Percentiles rank a stretch among this genome's conserved stretches.
These are phyloP conservation scores for Eristalis tenax DNA, from an alignment of 2,888 invertebrate species.

Conservation along the genomic window DNA sequence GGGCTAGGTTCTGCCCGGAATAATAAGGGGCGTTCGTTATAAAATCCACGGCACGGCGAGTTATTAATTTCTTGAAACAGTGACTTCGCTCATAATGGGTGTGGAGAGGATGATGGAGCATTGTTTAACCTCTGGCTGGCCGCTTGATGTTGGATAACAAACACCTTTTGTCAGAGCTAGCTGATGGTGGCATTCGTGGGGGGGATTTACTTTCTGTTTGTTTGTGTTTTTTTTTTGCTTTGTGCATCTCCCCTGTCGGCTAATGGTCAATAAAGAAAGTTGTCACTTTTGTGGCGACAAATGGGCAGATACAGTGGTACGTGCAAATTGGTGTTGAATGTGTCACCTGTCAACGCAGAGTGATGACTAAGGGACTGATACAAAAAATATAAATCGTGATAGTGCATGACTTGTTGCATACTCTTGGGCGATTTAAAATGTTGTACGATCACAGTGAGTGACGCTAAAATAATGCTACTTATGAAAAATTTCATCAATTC, in stretches of 20 bases:
- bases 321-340: not conserved
- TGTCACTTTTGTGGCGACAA: not conserved
- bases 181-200: not conserved
- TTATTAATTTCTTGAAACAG: slow-evolving; percentile 19
- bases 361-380: not conserved
- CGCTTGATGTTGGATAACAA: not conserved
- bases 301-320: not conserved
- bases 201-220: not conserved
- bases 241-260: not conserved
- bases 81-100: not conserved
- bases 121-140: not conserved
- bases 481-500: no score
- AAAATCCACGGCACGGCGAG: slow-evolving; percentile 34
- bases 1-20: slow-evolving; percentile 43
- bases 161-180: not conserved
- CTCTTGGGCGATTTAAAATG: not conserved
- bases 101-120: not conserved
- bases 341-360: not conserved
- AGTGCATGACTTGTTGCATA: not conserved
- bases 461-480: not conserved
- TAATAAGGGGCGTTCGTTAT: slow-evolving; percentile 45
- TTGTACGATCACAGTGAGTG: not conserved
- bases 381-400: not conserved
- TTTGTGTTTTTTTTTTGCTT: not conserved
- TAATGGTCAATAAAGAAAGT: slow-evolving; percentile 31